Conservation (phyloP, 2,797 vertebrate genomes). For the Nyctalus aviator region DNA sequence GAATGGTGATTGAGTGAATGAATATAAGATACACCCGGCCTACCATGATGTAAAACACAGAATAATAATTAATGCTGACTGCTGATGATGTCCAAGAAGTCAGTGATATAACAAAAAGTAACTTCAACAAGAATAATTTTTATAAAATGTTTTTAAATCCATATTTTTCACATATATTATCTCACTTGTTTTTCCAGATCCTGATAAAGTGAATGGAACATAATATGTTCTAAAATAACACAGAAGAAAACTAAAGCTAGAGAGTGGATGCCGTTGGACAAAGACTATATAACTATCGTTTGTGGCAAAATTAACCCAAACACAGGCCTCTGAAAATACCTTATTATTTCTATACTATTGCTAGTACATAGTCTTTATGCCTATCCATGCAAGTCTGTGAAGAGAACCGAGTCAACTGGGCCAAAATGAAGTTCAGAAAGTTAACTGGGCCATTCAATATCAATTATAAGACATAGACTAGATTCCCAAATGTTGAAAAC, state of each 20-base stretch:
- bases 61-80: not conserved
- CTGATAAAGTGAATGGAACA: not conserved
- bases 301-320: not conserved
- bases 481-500: not conserved
- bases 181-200: not conserved
- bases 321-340: not conserved
- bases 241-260: not conserved
- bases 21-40: not conserved
- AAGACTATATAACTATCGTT: not conserved
- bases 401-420: not conserved
- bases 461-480: not conserved
- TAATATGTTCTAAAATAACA: not conserved
- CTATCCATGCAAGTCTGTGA: not conserved
- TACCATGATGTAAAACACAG: not conserved
- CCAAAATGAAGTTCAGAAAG: conserved; percentile 22
- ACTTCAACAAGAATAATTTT: not conserved
- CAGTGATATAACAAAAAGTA: not conserved
- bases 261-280: not conserved
- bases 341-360: not conserved
- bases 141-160: not conserved
- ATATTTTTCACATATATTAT: not conserved
- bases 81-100: not conserved
- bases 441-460: not conserved
- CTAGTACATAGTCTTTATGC: not conserved
- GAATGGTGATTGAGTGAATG: not conserved